Conservation (phyloP, 2,113 vertebrate species). For the Nanger granti region DNA sequence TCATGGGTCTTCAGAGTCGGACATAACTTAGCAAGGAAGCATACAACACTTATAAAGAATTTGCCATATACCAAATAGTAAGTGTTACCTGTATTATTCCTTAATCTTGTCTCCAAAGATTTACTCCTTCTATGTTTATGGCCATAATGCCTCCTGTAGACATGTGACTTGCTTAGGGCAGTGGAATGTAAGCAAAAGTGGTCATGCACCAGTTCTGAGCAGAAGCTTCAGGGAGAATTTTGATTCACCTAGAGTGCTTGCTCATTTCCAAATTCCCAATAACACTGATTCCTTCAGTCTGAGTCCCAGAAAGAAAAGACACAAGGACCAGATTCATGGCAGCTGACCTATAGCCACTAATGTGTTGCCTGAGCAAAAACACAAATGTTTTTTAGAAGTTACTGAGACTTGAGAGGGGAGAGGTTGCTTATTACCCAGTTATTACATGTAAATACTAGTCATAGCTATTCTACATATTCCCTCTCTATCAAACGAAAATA, state of each 20-base stretch:
- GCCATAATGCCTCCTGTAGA: background rate
- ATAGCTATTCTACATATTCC: background rate
- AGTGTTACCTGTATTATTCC: background rate
- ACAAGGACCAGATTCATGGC: too few relatives aligned
- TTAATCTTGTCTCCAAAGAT: background rate
- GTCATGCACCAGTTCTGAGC: background rate
- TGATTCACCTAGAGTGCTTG: background rate
- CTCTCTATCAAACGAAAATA: background rate
- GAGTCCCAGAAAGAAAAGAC: background rate
- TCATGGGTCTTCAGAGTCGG: background rate
- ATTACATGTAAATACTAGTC: background rate
- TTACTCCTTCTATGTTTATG: background rate
- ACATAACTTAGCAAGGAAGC: background rate
- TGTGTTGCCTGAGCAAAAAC: background rate
- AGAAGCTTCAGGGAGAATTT: background rate
- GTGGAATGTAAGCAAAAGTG: background rate
- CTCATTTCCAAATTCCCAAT: background rate
- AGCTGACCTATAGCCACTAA: background rate
- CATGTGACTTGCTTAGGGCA: background rate
- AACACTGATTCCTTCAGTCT: background rate
- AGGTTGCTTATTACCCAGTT: background rate
- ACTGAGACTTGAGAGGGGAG: background rate
- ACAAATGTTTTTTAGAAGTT: background rate
- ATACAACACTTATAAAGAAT: background rate
- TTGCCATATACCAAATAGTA: background rate